Percentiles rank a stretch among this genome's conserved stretches.
Evolutionary conservation across 1,140 invertebrate species (phyloP).

Genomic region (Ostrea edulis): DNA sequence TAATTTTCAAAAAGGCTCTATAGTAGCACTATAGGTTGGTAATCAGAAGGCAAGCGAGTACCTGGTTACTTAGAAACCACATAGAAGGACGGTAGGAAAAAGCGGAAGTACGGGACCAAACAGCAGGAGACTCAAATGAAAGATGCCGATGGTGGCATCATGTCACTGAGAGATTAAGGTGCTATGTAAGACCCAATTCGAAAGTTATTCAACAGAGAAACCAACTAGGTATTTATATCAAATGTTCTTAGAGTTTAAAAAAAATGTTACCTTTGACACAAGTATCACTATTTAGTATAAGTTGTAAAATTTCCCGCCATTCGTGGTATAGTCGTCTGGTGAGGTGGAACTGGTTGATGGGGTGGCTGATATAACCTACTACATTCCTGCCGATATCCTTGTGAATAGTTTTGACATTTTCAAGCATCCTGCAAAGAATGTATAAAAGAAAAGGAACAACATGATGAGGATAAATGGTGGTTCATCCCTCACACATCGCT

Average conservation of each 20-base stretch:
- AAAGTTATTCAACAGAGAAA: too few species aligned
- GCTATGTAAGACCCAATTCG: too few species aligned
- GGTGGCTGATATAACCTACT: constrained; percentile 22
- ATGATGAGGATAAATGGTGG: background rate
- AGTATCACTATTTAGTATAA: constrained; percentile 33
- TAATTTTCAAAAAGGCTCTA: too few species aligned
- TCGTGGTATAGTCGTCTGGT: constrained; percentile 9
- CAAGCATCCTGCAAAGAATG: background rate
- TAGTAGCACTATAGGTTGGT: too few species aligned
- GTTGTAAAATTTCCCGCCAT: constrained; percentile 28
- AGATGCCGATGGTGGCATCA: too few species aligned
- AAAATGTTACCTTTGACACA: constrained; percentile 41
- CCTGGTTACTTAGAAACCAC: too few species aligned
- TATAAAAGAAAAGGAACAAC: background rate
- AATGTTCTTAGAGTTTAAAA: background rate
- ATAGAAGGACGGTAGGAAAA: too few species aligned
- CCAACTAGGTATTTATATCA: too few species aligned
- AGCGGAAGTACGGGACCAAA: too few species aligned
- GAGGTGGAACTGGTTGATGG: constrained; percentile 16
- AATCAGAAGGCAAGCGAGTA: too few species aligned
- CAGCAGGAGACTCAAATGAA: too few species aligned
- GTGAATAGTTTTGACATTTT: constrained; percentile 20
- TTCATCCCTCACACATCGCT: background rate
- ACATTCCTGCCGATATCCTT: background rate
- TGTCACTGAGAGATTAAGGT: too few species aligned